Evolutionary conservation across 1,140 invertebrate genomes (phyloP).

Genomic region (Scaptodrosophila lebanonensis): DNA sequence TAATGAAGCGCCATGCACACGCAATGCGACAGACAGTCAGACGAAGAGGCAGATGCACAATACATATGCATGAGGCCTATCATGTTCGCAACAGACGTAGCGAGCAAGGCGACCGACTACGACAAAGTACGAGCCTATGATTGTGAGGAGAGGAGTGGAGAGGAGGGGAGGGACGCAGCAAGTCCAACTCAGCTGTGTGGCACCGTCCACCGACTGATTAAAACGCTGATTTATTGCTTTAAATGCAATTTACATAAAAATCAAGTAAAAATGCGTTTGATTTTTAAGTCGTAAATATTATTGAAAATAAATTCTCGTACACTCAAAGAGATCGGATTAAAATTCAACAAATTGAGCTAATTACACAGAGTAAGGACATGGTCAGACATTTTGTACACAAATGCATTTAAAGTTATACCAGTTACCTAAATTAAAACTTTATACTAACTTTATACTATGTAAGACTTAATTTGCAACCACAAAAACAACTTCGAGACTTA

Average conservation of each 20-base stretch:
- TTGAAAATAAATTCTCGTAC: too few species aligned
- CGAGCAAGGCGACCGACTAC: constrained; percentile 27
- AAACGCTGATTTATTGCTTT: constrained; percentile 73
- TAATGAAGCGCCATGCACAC: constrained; percentile 47
- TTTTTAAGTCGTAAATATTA: constrained; percentile 38
- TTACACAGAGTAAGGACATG: too few species aligned
- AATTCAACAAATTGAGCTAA: too few species aligned
- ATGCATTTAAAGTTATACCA: constrained; percentile 18
- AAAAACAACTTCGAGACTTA: too few species aligned
- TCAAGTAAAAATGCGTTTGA: constrained; percentile 41
- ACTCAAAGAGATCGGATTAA: too few species aligned
- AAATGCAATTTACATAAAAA: constrained; percentile 75
- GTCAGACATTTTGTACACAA: too few species aligned
- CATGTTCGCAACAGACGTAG: constrained; percentile 29
- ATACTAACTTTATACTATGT: too few species aligned
- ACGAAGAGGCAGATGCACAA: constrained; percentile 1
- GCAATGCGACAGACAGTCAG: constrained; percentile 25
- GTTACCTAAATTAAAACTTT: too few species aligned
- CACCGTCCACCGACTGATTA: constrained; percentile 60
- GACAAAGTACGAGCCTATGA: too few species aligned
- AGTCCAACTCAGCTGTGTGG: constrained; percentile 65
- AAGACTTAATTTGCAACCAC: too few species aligned
- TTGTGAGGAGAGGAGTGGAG: too few species aligned
- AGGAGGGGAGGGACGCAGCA: background rate
- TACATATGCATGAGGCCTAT: constrained; percentile 19